Conservation (phyloP, 1,140 invertebrate genomes). For the Paramacrobiotus metropolitanus region DNA sequence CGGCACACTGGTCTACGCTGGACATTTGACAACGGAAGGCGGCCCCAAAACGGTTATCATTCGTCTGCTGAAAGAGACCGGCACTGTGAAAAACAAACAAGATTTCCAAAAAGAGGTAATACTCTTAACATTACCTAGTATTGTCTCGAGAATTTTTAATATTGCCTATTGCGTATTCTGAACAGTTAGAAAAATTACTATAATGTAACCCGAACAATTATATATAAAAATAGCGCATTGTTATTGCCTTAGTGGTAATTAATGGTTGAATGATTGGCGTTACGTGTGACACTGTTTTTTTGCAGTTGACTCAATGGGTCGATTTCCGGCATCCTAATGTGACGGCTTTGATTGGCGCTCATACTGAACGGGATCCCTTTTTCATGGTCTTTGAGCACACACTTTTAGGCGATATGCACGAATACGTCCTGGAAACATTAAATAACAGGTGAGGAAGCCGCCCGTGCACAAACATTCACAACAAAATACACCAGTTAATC, state of each 20-base stretch:
- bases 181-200: no score
- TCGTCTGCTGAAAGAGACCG: background rate
- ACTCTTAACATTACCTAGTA: background rate
- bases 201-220: no score
- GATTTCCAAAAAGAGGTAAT: background rate
- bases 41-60: background rate
- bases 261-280: no score
- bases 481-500: no score
- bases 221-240: no score
- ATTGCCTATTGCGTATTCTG: no score
- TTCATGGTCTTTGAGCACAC: conserved; percentile 14
- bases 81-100: background rate
- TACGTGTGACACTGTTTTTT: no score
- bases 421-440: conserved; percentile 12
- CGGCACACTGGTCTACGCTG: conserved; percentile 35
- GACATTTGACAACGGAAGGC: background rate
- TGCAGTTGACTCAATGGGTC: background rate
- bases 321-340: conserved; percentile 11
- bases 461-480: no score
- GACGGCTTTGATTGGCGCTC: conserved; percentile 14
- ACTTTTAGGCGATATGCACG: conserved; percentile 14
- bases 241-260: no score
- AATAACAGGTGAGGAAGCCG: background rate
- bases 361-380: conserved; percentile 13
- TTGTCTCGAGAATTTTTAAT: no score